phyloP scores from a whole-genome alignment of 1,140 invertebrate genomes.

The Tetramorium parvispinum region DNA sequence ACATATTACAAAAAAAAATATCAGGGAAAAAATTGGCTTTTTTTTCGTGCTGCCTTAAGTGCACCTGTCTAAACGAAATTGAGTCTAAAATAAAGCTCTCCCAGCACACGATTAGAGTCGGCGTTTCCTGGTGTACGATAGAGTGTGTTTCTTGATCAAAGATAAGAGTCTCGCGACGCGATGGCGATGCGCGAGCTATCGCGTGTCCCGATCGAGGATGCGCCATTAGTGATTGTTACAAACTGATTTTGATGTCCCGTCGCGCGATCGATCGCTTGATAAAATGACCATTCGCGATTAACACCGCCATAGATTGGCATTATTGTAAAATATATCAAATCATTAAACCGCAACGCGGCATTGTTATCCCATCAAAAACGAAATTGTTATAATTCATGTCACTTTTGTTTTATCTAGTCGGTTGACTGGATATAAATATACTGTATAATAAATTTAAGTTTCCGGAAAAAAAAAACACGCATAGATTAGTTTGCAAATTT shows the following conservation, averaged over 20 bases:
- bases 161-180: conserved; percentile 21
- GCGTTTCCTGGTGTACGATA: conserved; percentile 24
- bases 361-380: conserved; percentile 4
- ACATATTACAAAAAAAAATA: background rate
- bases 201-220: conserved; percentile 53
- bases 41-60: background rate
- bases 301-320: conserved; percentile 24
- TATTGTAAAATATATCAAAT: conserved; percentile 42
- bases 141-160: conserved; percentile 31
- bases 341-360: conserved; percentile 34
- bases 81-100: background rate
- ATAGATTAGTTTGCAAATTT: background rate
- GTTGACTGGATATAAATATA: background rate
- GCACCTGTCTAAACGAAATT: conserved; percentile 10
- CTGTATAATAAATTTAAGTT: background rate
- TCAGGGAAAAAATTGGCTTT: background rate
- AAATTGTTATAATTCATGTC: conserved; percentile 5
- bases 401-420: background rate
- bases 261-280: conserved; percentile 40
- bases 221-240: conserved; percentile 65
- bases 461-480: background rate
- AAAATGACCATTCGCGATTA: conserved; percentile 50
- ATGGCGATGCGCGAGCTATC: conserved; percentile 53
- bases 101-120: conserved; percentile 20
- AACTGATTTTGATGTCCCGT: conserved; percentile 63